Percentiles rank a stretch among this genome's conserved stretches.
Conservation (phyloP, 2,113 vertebrate species). For the Vulpes vulpes region DNA sequence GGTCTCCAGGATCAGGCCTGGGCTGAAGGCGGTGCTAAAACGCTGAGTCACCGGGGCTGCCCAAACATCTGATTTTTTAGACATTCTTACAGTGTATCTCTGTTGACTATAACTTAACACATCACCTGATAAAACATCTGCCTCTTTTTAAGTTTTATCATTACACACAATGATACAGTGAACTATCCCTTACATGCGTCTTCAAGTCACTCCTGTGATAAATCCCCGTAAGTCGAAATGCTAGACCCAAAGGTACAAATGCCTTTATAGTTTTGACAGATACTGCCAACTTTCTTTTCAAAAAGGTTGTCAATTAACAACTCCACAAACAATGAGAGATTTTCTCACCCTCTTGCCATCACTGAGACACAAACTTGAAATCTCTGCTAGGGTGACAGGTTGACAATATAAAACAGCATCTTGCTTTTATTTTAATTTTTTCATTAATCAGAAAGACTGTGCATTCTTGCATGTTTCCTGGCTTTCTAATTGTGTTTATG, state of each 20-base stretch:
- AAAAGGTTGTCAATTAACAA: conserved; percentile 6
- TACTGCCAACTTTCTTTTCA: not conserved
- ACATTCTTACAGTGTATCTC: not conserved
- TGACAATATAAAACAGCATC: conserved; percentile 32
- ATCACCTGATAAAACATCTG: not conserved
- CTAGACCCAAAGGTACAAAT: not conserved
- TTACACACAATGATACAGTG: not conserved
- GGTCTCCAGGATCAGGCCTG: too few relatives aligned
- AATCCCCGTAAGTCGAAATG: conserved; percentile 11
- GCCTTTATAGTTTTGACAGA: conserved; percentile 8
- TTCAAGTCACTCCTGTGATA: not conserved
- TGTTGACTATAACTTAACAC: not conserved
- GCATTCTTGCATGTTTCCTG: not conserved
- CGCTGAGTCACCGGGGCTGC: too few relatives aligned
- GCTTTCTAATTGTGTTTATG: not conserved
- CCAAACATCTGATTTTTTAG: conserved; percentile 3
- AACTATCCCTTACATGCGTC: not conserved
- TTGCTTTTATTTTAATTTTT: conserved; percentile 19
- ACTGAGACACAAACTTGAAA: conserved; percentile 11
- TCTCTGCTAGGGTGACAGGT: not conserved
- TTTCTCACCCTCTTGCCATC: not conserved
- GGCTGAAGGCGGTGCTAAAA: too few relatives aligned
- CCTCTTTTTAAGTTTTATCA: not conserved
- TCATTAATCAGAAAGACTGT: conserved; percentile 7
- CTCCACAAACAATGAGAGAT: not conserved